Base-by-base conservation (phyloP, 2,797 vertebrate species). In the Scarus forsteni region DNA sequence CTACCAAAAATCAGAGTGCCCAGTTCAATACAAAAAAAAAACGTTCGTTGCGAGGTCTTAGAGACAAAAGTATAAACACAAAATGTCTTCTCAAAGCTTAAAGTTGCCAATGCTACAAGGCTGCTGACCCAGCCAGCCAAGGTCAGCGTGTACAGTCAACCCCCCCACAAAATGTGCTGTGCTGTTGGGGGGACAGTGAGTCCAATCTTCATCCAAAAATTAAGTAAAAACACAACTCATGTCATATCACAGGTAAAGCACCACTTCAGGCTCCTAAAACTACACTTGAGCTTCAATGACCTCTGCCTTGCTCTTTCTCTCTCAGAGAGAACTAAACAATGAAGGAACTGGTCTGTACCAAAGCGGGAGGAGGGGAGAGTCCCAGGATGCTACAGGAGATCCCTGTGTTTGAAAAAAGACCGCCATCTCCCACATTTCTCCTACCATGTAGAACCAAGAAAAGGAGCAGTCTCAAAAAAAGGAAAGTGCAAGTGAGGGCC, bases 171-270 rank as follows among this genome's bases (percentile, higher is more conserved):
- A 77, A 81, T 85, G 84, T 87, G 81, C 87, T 89, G 85, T 89
- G 83, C 84, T 88, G 66, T 75, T 74, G 60, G 50, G 40, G 50
- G 50, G 70, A 80, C 73, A 73, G n/a, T 61, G 62, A 75, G 70
- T 83, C 66, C 76, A 82, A 80, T 79, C 56, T 59, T 77, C 63
- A 70, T 77, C 68, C 50, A 52, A 76, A 39, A 42, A 50, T 40
- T 16, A 68, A 43, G 34, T 35, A 49, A 61, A 38, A 67, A 39
- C 40, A 38, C 43, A 78, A 57, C 43, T 1, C 10, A 44, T 16
- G 34, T 73, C 18, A 60, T 66, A 60, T 87, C 80, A 90, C 88
- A 90, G 82, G 80, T 76, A 82, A 92, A 92, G 88, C 92, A 92
- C 92, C 89, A 83, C 48, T 1, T 78, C 69, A 67, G 78, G 52